Base-by-base conservation (phyloP, 2,888 invertebrate species). In the Oscheius myriophilus region DNA sequence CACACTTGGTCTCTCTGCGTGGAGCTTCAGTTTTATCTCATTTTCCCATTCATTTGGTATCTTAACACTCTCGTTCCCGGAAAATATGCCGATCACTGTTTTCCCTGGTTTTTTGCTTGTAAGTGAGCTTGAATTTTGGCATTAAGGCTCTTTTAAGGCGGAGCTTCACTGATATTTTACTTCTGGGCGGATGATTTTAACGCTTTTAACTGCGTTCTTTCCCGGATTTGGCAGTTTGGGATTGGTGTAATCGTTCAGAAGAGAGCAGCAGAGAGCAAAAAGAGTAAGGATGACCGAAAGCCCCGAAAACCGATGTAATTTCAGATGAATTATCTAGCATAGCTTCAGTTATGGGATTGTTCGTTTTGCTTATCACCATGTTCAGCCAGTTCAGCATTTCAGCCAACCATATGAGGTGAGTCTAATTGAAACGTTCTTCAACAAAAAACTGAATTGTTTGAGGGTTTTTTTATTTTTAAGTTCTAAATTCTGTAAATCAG, bases 1-100 rank as follows among this genome's bases (percentile, higher is more conserved):
- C 59, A 59, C 18, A 59, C 59, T 16, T 59, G 59, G 59, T 59
- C 59, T 23, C 59, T 59, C 33, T 59, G 59, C 25, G 59, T 59
- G 14, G 59, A 59, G 45, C 14, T 59, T 16, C 59, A 59, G 25
- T 59, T 59, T 26, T 59, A 59, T 23, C 26, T 59, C 3, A 21
- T 59, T 12, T 59, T 59, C 26, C 59, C 59, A 1, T 6, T 46
- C 21, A 14, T 59, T 2, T 59, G 45, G n/a, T 59, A 45, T 45
- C 14, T 59, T 23, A 23, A 59, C 45, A 21, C 16, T 14, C 25
- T 23, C 11, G 11, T 59, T 6, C 59, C 59, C n/a, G 7, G 9
- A 1, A 23, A 26, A 14, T 25, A 21, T 25, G 1, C 43, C 6
- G 1, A 45, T 4, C 45, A 45, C 18, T 45, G 45, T 23, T 9